Evolutionary conservation across 2,113 vertebrate species (phyloP).

Genomic region (Thunnus maccoyii): DNA sequence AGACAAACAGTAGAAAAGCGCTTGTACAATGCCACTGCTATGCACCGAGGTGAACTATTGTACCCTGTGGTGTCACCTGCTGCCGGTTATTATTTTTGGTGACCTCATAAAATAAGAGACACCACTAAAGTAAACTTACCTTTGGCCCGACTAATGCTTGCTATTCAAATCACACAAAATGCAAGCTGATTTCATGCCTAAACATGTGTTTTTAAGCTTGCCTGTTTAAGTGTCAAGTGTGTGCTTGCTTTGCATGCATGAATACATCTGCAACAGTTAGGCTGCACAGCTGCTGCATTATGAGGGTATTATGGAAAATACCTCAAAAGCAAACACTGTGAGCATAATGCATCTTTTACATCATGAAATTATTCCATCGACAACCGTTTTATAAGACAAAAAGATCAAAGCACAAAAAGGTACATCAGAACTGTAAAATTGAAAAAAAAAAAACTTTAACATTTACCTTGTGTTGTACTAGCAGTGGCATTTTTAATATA

Average conservation of each 20-base stretch:
- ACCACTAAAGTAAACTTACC: conserved; percentile 48
- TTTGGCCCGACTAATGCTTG: conserved; percentile 54
- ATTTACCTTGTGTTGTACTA: conserved; percentile 96
- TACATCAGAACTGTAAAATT: conserved; percentile 56
- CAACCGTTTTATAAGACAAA: conserved; percentile 48
- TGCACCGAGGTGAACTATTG: conserved; percentile 49
- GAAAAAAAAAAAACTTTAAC: conserved; percentile 72
- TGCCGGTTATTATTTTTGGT: conserved; percentile 62
- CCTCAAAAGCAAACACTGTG: conserved; percentile 62
- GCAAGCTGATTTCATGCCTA: conserved; percentile 71
- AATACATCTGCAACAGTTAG: conserved; percentile 80
- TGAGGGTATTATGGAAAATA: conserved; percentile 72
- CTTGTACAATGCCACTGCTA: neutral
- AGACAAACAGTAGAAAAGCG: conserved; percentile 12
- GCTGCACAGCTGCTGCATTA: conserved; percentile 76
- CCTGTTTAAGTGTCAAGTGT: conserved; percentile 69
- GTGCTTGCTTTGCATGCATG: conserved; percentile 78
- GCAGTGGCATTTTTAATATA: conserved; percentile 87
- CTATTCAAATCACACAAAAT: conserved; percentile 68
- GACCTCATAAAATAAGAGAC: conserved; percentile 59
- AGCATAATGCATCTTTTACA: conserved; percentile 49
- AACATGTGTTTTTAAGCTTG: conserved; percentile 73
- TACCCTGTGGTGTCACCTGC: conserved; percentile 66
- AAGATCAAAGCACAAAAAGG: conserved; percentile 47
- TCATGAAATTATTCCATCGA: conserved; percentile 45